Percentiles rank a stretch among this genome's conserved stretches.
phyloP scores from a whole-genome alignment of 1,140 invertebrate species.

The Linepithema humile region DNA sequence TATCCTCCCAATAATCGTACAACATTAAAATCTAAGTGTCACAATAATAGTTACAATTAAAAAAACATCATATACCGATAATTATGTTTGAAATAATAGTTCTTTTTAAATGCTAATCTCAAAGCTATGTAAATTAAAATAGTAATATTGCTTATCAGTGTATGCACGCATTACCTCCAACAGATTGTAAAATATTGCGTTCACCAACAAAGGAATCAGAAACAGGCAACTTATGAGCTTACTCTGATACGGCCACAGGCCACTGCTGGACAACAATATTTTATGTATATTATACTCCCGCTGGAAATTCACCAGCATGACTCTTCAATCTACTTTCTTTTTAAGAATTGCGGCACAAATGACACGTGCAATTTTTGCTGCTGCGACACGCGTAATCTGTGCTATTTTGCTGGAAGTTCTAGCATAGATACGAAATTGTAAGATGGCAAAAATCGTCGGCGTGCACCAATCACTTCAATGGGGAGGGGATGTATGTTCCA shows the following conservation, averaged over 20 bases:
- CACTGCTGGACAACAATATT: constrained; percentile 9
- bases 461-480: too few species aligned
- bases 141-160: not conserved
- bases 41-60: too few species aligned
- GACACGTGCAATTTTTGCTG: not conserved
- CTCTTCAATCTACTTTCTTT: not conserved
- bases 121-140: not conserved
- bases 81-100: too few species aligned
- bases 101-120: too few species aligned
- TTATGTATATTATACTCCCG: constrained; percentile 20
- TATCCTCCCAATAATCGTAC: not conserved
- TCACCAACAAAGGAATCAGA: not conserved
- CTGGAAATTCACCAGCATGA: not conserved
- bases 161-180: not conserved
- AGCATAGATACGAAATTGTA: too few species aligned
- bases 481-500: too few species aligned
- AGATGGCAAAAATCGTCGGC: too few species aligned
- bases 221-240: not conserved
- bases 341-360: not conserved
- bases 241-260: constrained; percentile 7
- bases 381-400: too few species aligned
- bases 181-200: constrained; percentile 4
- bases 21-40: constrained; percentile 15
- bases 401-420: too few species aligned
- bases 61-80: too few species aligned